Evolutionary conservation across 2,797 vertebrate genomes (phyloP), one percentile per base, ranked within the genome.

Genomic region (Calcarius lapponicus): DNA sequence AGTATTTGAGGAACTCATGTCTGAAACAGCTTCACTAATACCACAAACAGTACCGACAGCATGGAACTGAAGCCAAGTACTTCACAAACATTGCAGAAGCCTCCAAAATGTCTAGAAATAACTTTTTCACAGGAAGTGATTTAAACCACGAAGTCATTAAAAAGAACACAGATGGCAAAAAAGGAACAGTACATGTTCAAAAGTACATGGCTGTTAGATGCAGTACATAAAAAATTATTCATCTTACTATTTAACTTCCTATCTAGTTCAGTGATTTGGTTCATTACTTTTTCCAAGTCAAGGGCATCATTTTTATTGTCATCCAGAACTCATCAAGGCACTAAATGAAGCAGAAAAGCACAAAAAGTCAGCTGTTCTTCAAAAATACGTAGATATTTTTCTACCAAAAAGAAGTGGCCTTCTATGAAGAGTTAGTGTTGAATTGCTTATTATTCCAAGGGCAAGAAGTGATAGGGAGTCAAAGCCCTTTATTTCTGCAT

Each of bases 161-260:
- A 92, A 88, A 86, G 50, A 88, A 54, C n/a, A 78, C 15, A 81
- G 66, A 71, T 40, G 43, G 67, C 14, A 61, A 57, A 29, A 67
- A 70, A 66, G 70, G 14, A 61, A 72, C 16, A 58, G 47, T 32
- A 20, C n/a, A 24, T 10, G 6, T 50, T 47, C 36, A 90, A 47
- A 16, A 94, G 40, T 42, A n/a, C 36, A 43, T n/a, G 36, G 26
- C 34, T 75, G 31, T 24, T 78, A 51, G 9, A 58, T 48, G 48
- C 0, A 73, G 20, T 19, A 40, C 3, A 2, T 38, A 11, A 69
- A 56, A 70, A 22, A 3, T 0, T 6, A 16, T 16, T 67, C 16
- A 6, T 57, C 54, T 69, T 24, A 18, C 9, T 67, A 56, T 81
- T 75, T 81, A 18, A 31, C 38, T 79, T 72, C 12, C 56, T 82